A percentile compares a stretch with the other conserved stretches of the same genome.
These are phyloP conservation scores for Dascyllus trimaculatus DNA, from an alignment of 2,113 vertebrate genomes.

Conservation along the genomic window DNA sequence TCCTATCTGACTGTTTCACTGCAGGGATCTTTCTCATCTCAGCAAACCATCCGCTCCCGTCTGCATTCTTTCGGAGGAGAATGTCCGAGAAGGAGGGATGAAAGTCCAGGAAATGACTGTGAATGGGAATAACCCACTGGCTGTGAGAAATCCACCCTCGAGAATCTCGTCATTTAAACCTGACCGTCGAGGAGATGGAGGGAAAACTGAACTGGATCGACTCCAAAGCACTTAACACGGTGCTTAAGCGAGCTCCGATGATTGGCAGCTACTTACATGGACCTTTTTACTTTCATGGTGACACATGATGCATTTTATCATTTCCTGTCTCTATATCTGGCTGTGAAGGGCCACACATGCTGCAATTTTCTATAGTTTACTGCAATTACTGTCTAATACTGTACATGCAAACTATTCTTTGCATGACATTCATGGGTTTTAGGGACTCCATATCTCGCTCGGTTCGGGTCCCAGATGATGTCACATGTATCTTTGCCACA, in stretches of 20 bases:
- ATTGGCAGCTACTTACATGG: neutral
- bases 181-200: neutral
- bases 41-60: slow-evolving; percentile 22
- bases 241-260: neutral
- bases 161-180: slow-evolving; percentile 21
- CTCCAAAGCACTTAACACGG: neutral
- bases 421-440: neutral
- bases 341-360: neutral
- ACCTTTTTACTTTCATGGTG: slow-evolving; percentile 5
- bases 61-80: slow-evolving; percentile 14
- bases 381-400: neutral
- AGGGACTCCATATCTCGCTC: neutral
- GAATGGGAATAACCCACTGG: slow-evolving; percentile 15
- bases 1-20: neutral
- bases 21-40: slow-evolving; percentile 1
- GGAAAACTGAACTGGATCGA: neutral
- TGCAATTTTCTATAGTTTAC: too few species aligned
- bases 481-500: too few species aligned
- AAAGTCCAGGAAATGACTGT: slow-evolving; percentile 49
- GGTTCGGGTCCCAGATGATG: slow-evolving; percentile 12
- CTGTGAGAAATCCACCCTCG: slow-evolving; percentile 16
- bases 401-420: neutral
- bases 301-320: neutral
- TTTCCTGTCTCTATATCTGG: neutral
- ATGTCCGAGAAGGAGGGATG: slow-evolving; percentile 11